A percentile compares a stretch with the other conserved stretches of the same genome.
Conservation (phyloP, 2,797 vertebrate genomes). For the Emydoidea blandingii region DNA sequence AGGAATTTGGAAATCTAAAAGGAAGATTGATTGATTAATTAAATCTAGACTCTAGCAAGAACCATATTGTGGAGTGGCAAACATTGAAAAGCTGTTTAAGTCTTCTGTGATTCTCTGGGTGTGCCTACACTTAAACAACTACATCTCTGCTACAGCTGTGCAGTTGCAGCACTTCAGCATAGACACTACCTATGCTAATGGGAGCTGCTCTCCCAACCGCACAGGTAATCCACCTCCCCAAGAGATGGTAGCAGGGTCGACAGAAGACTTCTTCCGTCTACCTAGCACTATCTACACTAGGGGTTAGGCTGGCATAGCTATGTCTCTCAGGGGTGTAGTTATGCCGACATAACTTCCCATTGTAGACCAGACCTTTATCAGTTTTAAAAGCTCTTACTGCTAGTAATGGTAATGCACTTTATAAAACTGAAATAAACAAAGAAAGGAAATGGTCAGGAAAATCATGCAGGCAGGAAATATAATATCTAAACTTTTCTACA, state of each 20-base stretch:
- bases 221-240: neutral
- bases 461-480: neutral
- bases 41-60: neutral
- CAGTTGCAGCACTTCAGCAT: neutral
- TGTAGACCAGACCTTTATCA: neutral
- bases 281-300: neutral
- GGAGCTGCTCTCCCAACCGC: neutral
- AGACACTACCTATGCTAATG: neutral
- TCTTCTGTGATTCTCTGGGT: neutral
- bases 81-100: neutral
- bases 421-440: neutral
- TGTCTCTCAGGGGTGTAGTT: neutral
- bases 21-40: neutral
- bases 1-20: slow-evolving; percentile 8
- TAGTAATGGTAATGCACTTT: neutral
- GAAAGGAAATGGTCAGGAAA: neutral
- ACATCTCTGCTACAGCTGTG: too few species aligned
- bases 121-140: neutral
- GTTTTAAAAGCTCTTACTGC: neutral
- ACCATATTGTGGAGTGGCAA: neutral
- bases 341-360: neutral
- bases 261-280: neutral
- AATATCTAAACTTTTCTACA: neutral
- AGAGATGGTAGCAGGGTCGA: neutral
- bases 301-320: neutral